Percentiles rank a stretch among this genome's conserved stretches.
Conservation (phyloP, 2,113 vertebrate genomes). For the Gorsachius goisagi region DNA sequence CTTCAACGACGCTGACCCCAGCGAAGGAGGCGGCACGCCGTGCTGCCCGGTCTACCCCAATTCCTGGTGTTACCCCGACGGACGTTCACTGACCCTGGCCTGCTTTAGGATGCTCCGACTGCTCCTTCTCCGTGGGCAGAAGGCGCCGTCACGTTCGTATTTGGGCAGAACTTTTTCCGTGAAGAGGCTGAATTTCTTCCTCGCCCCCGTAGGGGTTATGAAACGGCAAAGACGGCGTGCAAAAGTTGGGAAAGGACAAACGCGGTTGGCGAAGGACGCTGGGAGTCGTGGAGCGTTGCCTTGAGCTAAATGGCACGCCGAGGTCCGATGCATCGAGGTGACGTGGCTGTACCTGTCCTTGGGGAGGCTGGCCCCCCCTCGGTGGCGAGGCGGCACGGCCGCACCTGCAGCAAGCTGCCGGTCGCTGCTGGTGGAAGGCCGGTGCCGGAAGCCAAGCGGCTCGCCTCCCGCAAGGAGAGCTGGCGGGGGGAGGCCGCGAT, state of each 20-base stretch:
- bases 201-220: fast-evolving
- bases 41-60: background rate
- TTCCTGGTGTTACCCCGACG: background rate
- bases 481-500: fast-evolving
- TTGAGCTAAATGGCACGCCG: background rate
- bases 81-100: background rate
- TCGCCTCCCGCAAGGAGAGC: background rate
- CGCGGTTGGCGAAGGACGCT: fast-evolving
- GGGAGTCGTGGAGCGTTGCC: fast-evolving
- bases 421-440: fast-evolving
- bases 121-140: background rate
- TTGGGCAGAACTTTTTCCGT: background rate
- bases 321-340: background rate
- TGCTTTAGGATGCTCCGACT: background rate
- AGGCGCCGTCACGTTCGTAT: fast-evolving
- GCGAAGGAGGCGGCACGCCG: background rate
- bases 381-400: fast-evolving
- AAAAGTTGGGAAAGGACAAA: background rate
- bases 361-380: background rate
- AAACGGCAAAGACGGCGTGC: background rate
- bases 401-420: fast-evolving
- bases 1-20: background rate
- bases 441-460: fast-evolving
- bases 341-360: fast-evolving
- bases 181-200: background rate